A percentile compares a stretch with the other conserved stretches of the same genome.
Conservation (phyloP, 2,888 invertebrate genomes). For the Amiota mariae region DNA sequence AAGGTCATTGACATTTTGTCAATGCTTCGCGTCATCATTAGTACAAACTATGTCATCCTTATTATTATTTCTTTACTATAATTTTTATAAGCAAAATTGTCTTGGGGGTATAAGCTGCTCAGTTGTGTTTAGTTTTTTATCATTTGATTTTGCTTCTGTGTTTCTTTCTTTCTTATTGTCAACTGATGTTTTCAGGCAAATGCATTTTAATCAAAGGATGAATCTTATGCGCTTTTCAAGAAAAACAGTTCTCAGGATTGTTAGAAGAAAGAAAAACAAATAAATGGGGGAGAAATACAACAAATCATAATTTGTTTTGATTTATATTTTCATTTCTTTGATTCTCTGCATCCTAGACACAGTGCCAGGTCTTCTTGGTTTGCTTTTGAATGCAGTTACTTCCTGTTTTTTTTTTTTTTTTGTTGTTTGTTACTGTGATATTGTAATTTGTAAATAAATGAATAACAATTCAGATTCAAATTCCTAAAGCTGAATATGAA, state of each 20-base stretch:
- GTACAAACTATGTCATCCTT: no score
- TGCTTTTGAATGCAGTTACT: neutral
- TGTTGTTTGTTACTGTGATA: neutral
- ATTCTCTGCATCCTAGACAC: neutral
- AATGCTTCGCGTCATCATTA: no score
- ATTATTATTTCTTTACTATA: neutral
- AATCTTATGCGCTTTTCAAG: neutral
- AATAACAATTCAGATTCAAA: conserved; percentile 16
- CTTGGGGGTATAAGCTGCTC: neutral
- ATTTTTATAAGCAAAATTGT: neutral
- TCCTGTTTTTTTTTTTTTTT: neutral
- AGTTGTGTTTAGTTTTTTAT: conserved; percentile 3
- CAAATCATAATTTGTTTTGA: neutral
- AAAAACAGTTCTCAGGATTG: neutral
- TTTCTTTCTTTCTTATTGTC: neutral
- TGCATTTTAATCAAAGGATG: neutral
- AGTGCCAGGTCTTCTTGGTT: neutral
- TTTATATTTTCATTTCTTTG: neutral
- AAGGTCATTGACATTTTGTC: no score
- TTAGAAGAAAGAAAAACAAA: no score
- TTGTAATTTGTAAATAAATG: conserved; percentile 5
- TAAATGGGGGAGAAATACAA: no score
- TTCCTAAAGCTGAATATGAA: neutral
- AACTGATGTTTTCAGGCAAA: neutral
- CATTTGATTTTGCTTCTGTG: neutral